A percentile compares a stretch with the other conserved stretches of the same genome.
These are phyloP conservation scores for Notolepis coatsorum DNA, from an alignment of 2,797 vertebrate genomes.

Conservation along the genomic window DNA sequence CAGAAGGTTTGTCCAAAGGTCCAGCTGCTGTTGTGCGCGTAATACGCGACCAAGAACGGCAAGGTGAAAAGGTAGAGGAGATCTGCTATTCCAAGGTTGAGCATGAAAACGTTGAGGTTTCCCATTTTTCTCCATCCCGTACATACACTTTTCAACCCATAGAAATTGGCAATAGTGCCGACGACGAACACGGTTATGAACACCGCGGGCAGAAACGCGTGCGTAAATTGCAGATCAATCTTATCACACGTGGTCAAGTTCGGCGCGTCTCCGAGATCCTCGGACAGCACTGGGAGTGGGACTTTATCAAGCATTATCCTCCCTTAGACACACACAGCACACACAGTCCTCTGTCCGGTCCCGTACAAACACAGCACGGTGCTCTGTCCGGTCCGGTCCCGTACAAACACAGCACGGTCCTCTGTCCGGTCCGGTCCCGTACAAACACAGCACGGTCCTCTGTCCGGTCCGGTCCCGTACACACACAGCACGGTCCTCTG, in stretches of 20 bases:
- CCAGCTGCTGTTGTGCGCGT: conserved; percentile 71
- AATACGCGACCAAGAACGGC: conserved; percentile 85
- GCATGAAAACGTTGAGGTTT: conserved; percentile 78
- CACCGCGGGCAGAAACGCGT: conserved; percentile 72
- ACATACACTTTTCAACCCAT: conserved; percentile 76
- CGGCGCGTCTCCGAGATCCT: not conserved
- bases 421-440: no score
- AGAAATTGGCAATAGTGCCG: conserved; percentile 76
- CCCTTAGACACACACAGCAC: no score
- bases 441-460: no score
- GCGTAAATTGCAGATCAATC: conserved; percentile 68
- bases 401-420: no score
- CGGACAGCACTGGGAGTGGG: no score
- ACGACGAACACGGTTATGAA: conserved; percentile 77
- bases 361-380: no score
- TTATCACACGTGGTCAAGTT: conserved; percentile 25
- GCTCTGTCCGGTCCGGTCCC: no score
- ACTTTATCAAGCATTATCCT: no score
- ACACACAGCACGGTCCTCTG: no score
- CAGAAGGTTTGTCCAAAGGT: conserved; percentile 81
- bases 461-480: no score
- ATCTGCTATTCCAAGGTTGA: conserved; percentile 83
- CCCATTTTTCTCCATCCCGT: conserved; percentile 51
- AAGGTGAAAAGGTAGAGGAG: conserved; percentile 83
- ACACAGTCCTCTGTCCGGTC: no score